Conservation (phyloP, 2,113 vertebrate species). For the Phylloscopus whistleri region DNA sequence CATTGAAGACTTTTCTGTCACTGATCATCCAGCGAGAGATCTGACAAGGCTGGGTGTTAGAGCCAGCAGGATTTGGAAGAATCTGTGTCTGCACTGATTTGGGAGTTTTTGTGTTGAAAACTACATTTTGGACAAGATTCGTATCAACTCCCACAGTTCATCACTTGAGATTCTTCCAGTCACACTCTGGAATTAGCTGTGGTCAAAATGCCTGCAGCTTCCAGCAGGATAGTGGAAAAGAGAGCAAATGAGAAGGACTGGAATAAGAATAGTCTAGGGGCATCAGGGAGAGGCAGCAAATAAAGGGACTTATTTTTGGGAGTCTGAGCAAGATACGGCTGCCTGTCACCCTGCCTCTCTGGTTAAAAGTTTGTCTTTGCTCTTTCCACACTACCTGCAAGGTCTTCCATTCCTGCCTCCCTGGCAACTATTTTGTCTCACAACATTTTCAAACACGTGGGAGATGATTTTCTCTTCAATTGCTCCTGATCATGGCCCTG, state of each 20-base stretch:
- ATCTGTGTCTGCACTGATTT: neutral
- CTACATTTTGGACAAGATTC: neutral
- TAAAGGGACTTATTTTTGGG: neutral
- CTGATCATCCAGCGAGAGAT: neutral
- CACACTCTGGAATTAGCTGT: neutral
- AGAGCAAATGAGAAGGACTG: neutral
- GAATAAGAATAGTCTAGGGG: neutral
- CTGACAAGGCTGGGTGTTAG: neutral
- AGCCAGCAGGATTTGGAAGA: neutral
- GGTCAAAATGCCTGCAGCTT: neutral
- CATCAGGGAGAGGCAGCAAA: neutral
- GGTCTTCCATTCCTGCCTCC: neutral
- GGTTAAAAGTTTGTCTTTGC: neutral
- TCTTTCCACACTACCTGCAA: neutral
- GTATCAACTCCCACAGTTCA: neutral
- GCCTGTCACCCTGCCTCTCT: neutral
- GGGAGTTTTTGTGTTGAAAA: neutral
- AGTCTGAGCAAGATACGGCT: neutral
- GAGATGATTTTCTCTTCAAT: neutral
- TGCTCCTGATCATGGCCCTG: neutral
- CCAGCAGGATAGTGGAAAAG: neutral
- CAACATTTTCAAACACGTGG: fast-evolving
- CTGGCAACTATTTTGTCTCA: neutral
- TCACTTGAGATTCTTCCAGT: neutral
- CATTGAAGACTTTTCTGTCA: neutral